Evolutionary conservation across 2,888 invertebrate genomes (phyloP).

Genomic region (Neoascia interrupta): DNA sequence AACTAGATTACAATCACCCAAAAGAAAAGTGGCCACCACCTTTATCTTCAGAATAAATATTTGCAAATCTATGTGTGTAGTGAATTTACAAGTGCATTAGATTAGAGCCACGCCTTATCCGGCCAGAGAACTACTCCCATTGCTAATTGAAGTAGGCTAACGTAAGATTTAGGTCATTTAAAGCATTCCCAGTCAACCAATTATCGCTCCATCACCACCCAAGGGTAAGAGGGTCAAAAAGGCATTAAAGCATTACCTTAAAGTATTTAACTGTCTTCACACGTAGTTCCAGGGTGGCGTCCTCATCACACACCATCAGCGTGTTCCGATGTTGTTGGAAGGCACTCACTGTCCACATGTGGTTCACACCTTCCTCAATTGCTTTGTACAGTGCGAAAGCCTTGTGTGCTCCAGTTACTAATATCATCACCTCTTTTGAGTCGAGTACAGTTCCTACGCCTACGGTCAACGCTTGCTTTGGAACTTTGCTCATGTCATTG

Average conservation of each 20-base stretch:
- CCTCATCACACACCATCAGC: slow-evolving; percentile 97
- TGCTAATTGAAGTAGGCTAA: not conserved
- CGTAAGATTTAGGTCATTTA: not conserved
- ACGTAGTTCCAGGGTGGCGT: slow-evolving; percentile 96
- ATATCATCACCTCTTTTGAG: slow-evolving; percentile 97
- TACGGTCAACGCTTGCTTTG: slow-evolving; percentile 96
- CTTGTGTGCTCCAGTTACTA: slow-evolving; percentile 98
- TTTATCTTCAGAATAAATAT: no score
- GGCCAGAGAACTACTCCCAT: not conserved
- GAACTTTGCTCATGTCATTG: slow-evolving; percentile 95
- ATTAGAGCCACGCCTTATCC: no score
- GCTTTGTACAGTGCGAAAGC: slow-evolving; percentile 98
- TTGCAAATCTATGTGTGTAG: no score
- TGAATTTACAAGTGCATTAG: no score
- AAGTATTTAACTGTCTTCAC: slow-evolving; percentile 99
- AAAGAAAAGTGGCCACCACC: no score
- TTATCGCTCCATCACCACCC: slow-evolving; percentile 22
- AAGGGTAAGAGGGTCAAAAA: no score
- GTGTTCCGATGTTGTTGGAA: slow-evolving; percentile 97
- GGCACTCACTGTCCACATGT: slow-evolving; percentile 99
- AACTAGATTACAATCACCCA: no score
- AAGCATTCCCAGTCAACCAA: slow-evolving; percentile 1
- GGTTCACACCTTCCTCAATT: slow-evolving; percentile 98
- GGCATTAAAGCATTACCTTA: slow-evolving; percentile 84
- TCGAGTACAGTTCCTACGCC: slow-evolving; percentile 99